Percentiles rank a stretch among this genome's conserved stretches.
Conservation (phyloP, 2,797 vertebrate genomes). For the Macrochelys suwanniensis region DNA sequence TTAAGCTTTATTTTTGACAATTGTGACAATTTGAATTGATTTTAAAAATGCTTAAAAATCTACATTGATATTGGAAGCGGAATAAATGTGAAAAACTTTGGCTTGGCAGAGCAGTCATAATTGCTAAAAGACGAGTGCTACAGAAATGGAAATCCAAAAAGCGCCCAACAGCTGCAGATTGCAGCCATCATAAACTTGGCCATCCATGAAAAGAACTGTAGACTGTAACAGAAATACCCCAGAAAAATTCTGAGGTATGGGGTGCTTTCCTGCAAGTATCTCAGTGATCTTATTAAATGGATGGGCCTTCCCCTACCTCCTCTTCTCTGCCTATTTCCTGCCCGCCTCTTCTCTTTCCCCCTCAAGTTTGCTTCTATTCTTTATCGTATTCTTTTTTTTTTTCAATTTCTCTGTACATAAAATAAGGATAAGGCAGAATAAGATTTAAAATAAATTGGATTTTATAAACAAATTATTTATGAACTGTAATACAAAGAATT, state of each 20-base stretch:
- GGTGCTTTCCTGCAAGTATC: background rate
- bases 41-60: background rate
- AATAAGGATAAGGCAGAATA: background rate
- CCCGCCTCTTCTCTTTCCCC: background rate
- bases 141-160: background rate
- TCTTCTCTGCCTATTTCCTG: background rate
- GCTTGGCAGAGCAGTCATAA: no score
- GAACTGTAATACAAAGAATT: background rate
- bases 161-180: background rate
- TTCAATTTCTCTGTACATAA: background rate
- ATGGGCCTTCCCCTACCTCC: background rate
- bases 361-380: background rate
- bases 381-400: background rate
- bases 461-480: background rate
- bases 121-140: background rate
- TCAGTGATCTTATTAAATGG: background rate
- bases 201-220: background rate
- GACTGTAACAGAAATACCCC: background rate
- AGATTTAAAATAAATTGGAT: background rate
- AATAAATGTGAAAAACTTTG: background rate
- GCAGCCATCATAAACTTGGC: background rate
- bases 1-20: no score
- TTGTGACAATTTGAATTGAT: background rate
- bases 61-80: background rate
- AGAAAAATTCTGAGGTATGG: background rate